Evolutionary conservation across 2,888 invertebrate species (phyloP), one percentile per base, ranked within the genome.

Genomic region (Chesias legatella): DNA sequence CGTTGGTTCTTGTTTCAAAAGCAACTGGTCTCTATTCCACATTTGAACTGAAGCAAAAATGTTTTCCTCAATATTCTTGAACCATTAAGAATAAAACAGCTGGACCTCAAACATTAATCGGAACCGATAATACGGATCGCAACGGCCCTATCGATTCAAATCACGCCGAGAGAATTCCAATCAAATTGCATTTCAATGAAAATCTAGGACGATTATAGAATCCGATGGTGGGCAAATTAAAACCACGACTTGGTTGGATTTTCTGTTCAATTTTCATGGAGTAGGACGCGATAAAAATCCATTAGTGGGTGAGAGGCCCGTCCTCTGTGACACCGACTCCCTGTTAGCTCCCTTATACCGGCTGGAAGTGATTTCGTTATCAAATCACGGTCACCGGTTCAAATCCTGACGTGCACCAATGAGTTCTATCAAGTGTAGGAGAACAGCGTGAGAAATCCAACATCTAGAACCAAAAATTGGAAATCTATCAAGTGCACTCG

Each of bases 161-260:
- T 72, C 63, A 64, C 63, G 60, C 50, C 58, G 56, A 55, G 65
- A 67, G 79, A 76, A 82, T 78, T 81, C 72, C 79, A 79, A 79
- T 84, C 82, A 80, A 82, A 81, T 76, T 76, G 80, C 79, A 78
- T 82, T 69, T 80, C 77, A 80, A 76, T 76, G 77, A 79, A 58
- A 81, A 83, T 81, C 82, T 80, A 78, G 73, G 65, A 66, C 77
- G 77, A 79, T 82, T 83, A 81, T 80, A 79, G 75, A 81, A 78
- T 79, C 68, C 71, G 67, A 73, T 75, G 73, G 74, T 77, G 66
- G 74, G 77, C 71, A 78, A 85, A 86, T 85, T 84, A 83, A 85
- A 84, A 77, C 60, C 78, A 70, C 68, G 65, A 63, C 69, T 74
- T 70, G 62, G 70, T 63, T 69, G 79, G 79, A 80, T 81, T 80